Percentiles rank a stretch among this genome's conserved stretches.
Evolutionary conservation across 1,140 invertebrate genomes (phyloP).

Genomic region (Orussus abietinus): DNA sequence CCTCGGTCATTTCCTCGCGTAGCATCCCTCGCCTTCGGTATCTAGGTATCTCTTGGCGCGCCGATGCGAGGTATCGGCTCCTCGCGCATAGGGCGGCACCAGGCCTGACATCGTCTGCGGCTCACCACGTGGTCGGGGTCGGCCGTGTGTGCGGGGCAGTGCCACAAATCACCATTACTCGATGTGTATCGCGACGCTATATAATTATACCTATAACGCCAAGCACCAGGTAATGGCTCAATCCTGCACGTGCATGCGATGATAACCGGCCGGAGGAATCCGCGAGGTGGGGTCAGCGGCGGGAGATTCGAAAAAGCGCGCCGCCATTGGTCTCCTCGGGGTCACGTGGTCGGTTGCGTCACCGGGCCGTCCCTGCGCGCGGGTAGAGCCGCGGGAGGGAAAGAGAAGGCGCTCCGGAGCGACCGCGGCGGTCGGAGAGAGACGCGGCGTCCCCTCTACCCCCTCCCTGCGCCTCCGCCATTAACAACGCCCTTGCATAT

Average conservation of each 20-base stretch:
- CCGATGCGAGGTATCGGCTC: too few relatives aligned
- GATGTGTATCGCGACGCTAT: slow-evolving; percentile 52
- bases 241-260: slow-evolving; percentile 48
- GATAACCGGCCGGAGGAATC: slow-evolving; percentile 36
- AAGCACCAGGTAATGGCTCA: slow-evolving; percentile 53
- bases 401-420: slow-evolving; percentile 1
- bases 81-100: too few relatives aligned
- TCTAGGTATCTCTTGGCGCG: too few relatives aligned
- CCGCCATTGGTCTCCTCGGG: background rate
- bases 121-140: slow-evolving; percentile 25
- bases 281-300: slow-evolving; percentile 22
- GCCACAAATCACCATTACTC: slow-evolving; percentile 54
- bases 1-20: too few relatives aligned
- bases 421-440: slow-evolving; percentile 2
- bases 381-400: slow-evolving; percentile 7
- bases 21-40: too few relatives aligned
- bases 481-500: slow-evolving; percentile 55
- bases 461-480: slow-evolving; percentile 36
- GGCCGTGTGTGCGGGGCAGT: slow-evolving; percentile 22
- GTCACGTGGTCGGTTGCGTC: slow-evolving; percentile 35
- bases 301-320: slow-evolving; percentile 34
- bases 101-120: too few relatives aligned
- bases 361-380: slow-evolving; percentile 27
- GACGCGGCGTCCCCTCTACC: slow-evolving; percentile 14
- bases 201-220: slow-evolving; percentile 53